Evolutionary conservation across 2,113 vertebrate genomes (phyloP).

Genomic region (Scalopus aquaticus): DNA sequence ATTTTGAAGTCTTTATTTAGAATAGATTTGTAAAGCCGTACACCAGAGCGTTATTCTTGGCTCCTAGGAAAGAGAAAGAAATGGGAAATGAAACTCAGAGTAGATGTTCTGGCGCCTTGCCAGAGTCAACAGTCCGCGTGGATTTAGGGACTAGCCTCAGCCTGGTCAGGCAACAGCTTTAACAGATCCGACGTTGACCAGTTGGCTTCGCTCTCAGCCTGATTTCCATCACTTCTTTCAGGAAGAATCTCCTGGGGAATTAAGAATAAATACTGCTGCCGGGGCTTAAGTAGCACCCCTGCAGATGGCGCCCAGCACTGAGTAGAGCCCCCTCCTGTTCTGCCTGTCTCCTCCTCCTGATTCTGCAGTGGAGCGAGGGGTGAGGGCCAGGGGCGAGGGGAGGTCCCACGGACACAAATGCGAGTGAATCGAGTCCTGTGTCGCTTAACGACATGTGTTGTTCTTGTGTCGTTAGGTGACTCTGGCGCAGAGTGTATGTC

Average conservation of each 20-base stretch:
- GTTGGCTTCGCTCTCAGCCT: background rate
- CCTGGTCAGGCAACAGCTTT: background rate
- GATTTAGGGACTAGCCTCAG: background rate
- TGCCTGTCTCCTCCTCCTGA: background rate
- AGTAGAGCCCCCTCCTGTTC: background rate
- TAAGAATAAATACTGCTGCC: background rate
- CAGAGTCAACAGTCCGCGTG: background rate
- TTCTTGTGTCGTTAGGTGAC: too few relatives aligned
- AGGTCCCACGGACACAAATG: too few relatives aligned
- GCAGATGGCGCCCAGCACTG: background rate
- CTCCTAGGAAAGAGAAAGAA: background rate
- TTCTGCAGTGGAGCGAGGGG: background rate
- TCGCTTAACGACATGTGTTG: too few relatives aligned
- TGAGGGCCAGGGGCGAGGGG: background rate
- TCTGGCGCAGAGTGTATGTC: too few relatives aligned
- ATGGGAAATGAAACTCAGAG: background rate
- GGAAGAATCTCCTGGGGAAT: background rate
- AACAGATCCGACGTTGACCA: background rate
- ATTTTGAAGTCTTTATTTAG: slow-evolving; percentile 20
- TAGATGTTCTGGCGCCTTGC: background rate
- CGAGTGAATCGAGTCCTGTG: too few relatives aligned
- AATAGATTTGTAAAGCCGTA: background rate
- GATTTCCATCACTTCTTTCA: background rate
- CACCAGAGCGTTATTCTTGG: background rate
- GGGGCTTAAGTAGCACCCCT: background rate